Evolutionary conservation across 2,113 vertebrate species (phyloP), one percentile per base, ranked within the genome.

Genomic region (Leuciscus idus): DNA sequence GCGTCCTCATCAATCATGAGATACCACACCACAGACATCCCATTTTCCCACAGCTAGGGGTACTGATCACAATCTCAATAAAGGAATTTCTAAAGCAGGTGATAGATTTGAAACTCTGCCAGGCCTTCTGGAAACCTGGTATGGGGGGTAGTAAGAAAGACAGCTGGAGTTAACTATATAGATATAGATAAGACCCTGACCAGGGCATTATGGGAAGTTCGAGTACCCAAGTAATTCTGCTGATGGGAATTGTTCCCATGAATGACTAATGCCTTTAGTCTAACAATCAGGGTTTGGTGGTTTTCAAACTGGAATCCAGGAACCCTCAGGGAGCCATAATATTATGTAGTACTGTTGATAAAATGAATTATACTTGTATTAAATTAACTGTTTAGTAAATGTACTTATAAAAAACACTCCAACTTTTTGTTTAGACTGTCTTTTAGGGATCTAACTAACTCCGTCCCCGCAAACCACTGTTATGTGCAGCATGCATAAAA

Each of bases 21-120:
- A 73, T 57, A 26, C 59, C 81, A 83, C 15, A n/a, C 81, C 62
- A 50, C 79, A 81, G 46, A 68, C 48, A 68, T 72, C 66, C 50
- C 82, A 46, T 28, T 59, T 83, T 83, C 82, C 82, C 82, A 84
- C 66, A 83, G 28, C 66, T 50, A 48, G 73, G 13, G 43, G 26
- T 50, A 8, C 82, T 57, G 68, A 84, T 84, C 82, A 57, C 68
- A 57, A 43, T 84, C 82, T 83, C 81, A 52, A 83, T 83, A 57
- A 72, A 57, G 50, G 81, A 83, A 83, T 83, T 55, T 83, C 26
- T 57, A 43, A 33, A 84, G 68, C 82, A 84, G 82, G 82, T 84
- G 82, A 84, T 57, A 55, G 68, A 84, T 52, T 55, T 84, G 82
- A 84, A 84, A 33, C 50, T 84, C 68, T 73, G 82, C 82, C 68